Conservation (phyloP, 2,113 vertebrate species). For the Cyprinus carpio region DNA sequence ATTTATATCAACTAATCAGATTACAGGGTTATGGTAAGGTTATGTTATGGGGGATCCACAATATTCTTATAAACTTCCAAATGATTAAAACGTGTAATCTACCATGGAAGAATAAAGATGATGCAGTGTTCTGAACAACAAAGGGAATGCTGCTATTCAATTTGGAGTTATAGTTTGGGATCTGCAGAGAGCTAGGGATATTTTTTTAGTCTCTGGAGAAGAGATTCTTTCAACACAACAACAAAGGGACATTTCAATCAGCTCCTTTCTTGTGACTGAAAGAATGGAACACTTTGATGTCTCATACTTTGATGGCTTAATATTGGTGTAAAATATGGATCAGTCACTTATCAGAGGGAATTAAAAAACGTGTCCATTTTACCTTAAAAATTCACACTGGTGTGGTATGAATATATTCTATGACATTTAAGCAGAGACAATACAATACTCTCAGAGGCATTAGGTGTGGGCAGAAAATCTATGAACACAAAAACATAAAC, state of each 20-base stretch:
- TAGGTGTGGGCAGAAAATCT: not conserved
- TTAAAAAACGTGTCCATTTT: constrained; percentile 51
- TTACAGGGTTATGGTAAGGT: not conserved
- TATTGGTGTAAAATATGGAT: constrained; percentile 54
- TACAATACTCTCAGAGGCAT: not conserved
- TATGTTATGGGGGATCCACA: not conserved
- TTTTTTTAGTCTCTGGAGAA: constrained; percentile 52
- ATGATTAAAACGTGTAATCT: not conserved
- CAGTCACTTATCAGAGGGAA: constrained; percentile 49
- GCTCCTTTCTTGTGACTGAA: constrained; percentile 62
- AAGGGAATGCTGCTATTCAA: not conserved
- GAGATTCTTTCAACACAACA: constrained; percentile 60
- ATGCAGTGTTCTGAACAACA: not conserved
- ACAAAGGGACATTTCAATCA: constrained; percentile 68
- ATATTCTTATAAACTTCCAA: not conserved
- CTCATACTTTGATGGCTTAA: constrained; percentile 62
- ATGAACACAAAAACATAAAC: not conserved
- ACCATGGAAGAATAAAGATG: not conserved
- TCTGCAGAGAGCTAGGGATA: not conserved
- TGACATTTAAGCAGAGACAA: not conserved
- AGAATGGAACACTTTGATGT: constrained; percentile 66
- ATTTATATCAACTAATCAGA: not conserved
- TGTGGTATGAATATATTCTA: constrained; percentile 5
- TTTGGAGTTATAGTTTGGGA: not conserved
- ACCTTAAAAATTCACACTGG: not conserved